These are phyloP conservation scores for Fissipunctia ypsillon DNA, from an alignment of 2,888 invertebrate genomes.

Conservation along the genomic window DNA sequence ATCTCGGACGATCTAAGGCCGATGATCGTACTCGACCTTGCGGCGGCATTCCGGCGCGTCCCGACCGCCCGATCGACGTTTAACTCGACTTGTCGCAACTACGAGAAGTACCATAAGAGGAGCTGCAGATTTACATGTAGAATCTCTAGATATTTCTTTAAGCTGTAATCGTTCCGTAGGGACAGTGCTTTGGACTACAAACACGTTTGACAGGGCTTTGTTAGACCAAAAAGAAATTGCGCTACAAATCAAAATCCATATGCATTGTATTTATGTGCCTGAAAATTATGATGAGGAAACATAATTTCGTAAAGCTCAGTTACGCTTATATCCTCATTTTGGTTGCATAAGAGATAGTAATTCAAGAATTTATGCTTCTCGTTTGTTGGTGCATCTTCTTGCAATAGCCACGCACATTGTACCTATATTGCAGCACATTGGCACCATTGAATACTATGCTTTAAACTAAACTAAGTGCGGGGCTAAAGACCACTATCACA, in stretches of 20 bases:
- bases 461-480: not conserved
- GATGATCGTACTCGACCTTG: slow-evolving; percentile 88
- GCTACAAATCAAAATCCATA: too few relatives aligned
- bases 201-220: not conserved
- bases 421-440: not conserved
- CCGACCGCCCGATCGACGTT: slow-evolving; percentile 45
- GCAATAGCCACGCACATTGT: not conserved
- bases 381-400: not conserved
- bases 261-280: not conserved
- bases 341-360: not conserved
- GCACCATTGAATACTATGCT: not conserved
- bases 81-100: slow-evolving; percentile 52
- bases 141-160: slow-evolving; percentile 6
- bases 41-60: slow-evolving; percentile 79
- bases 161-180: not conserved
- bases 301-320: not conserved
- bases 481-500: slow-evolving; percentile 7
- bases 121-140: slow-evolving; percentile 30
- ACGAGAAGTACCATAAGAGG: slow-evolving; percentile 31
- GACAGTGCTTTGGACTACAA: not conserved
- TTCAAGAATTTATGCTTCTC: not conserved
- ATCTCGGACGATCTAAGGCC: slow-evolving; percentile 79
- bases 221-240: not conserved
- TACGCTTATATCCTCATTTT: too few relatives aligned
- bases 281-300: not conserved